Percentiles rank a stretch among this genome's conserved stretches.
These are phyloP conservation scores for Shargacucullia verbasci DNA, from an alignment of 2,888 invertebrate species.

Conservation along the genomic window DNA sequence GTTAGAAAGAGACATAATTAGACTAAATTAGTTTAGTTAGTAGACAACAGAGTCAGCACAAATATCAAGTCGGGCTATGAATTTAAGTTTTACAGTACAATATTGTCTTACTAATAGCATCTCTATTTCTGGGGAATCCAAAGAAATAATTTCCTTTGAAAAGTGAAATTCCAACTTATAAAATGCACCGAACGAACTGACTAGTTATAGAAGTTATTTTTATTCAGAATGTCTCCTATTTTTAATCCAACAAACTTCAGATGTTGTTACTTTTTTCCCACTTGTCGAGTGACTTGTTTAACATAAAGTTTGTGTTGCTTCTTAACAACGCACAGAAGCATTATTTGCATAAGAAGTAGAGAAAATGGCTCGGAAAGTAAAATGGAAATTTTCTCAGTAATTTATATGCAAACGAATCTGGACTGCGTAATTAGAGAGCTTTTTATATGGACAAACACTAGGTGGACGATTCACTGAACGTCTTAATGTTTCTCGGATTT, in stretches of 20 bases:
- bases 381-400: conserved; percentile 77
- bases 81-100: conserved; percentile 20
- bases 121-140: conserved; percentile 31
- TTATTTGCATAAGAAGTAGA: conserved; percentile 78
- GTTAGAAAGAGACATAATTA: no score
- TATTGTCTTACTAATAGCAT: conserved; percentile 15
- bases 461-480: conserved; percentile 25
- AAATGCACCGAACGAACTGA: conserved; percentile 30
- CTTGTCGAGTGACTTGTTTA: conserved; percentile 75
- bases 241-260: conserved; percentile 55
- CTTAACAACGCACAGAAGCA: conserved; percentile 62
- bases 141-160: conserved; percentile 15
- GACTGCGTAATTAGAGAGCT: conserved; percentile 78
- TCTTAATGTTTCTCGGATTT: conserved; percentile 35
- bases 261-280: conserved; percentile 61
- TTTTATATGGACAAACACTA: conserved; percentile 66
- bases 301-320: conserved; percentile 76
- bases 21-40: no score
- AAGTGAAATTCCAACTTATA: conserved; percentile 29
- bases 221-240: conserved; percentile 49
- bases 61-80: conserved; percentile 15
- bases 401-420: conserved; percentile 85
- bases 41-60: no score
- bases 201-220: conserved; percentile 42
- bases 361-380: conserved; percentile 77